These are phyloP conservation scores for Neoaliturus tenellus DNA, from an alignment of 2,888 invertebrate genomes.

Conservation along the genomic window DNA sequence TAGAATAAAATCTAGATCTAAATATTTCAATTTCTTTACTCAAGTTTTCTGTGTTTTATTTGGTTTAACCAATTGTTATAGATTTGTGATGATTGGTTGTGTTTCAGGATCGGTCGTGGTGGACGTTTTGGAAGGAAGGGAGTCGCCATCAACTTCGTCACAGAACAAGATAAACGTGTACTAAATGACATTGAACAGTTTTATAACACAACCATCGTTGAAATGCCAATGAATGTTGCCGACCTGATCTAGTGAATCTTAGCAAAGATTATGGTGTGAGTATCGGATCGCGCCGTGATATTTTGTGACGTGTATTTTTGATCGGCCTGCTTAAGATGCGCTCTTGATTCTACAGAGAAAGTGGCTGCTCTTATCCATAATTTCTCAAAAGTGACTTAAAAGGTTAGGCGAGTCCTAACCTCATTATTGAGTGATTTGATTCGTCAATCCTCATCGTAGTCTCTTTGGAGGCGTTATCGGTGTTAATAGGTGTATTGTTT, in stretches of 20 bases:
- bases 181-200: conserved; percentile 98
- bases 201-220: conserved; percentile 98
- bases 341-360: conserved; percentile 64
- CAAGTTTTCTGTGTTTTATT: too few species aligned
- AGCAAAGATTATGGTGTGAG: conserved; percentile 76
- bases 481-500: conserved; percentile 57
- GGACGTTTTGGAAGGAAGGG: conserved; percentile 99
- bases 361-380: conserved; percentile 55
- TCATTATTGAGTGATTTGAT: conserved; percentile 49
- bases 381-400: conserved; percentile 56
- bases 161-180: conserved; percentile 94
- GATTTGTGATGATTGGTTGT: too few species aligned
- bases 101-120: conserved; percentile 96
- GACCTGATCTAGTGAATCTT: conserved; percentile 91
- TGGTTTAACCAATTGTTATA: too few species aligned
- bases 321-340: conserved; percentile 62
- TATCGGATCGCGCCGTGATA: conserved; percentile 71
- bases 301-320: conserved; percentile 68
- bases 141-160: conserved; percentile 99
- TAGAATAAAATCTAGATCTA: too few species aligned
- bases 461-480: conserved; percentile 54
- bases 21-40: too few species aligned
- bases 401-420: conserved; percentile 52
- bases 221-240: conserved; percentile 99
- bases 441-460: conserved; percentile 44